Conservation (phyloP, 1,140 invertebrate species). For the Leucophenga varia region DNA sequence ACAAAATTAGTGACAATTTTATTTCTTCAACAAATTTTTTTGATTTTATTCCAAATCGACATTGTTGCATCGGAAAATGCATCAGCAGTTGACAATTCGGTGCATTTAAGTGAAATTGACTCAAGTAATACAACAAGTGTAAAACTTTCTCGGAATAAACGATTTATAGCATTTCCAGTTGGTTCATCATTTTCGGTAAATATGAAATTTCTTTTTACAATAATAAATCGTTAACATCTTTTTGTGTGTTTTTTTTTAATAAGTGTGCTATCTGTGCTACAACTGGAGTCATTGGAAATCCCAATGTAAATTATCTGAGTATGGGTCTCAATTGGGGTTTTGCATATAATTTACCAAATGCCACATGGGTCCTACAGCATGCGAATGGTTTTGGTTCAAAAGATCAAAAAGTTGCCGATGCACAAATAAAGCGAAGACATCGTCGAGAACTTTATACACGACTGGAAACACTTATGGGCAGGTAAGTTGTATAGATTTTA, state of each 20-base stretch:
- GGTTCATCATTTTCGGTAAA: constrained; percentile 56
- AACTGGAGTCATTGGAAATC: constrained; percentile 50
- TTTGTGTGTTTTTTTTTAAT: constrained; percentile 7
- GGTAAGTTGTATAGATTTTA: too few relatives aligned
- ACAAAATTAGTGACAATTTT: not conserved
- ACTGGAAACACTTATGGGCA: constrained; percentile 68
- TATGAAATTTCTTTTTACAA: constrained; percentile 9
- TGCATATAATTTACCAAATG: constrained; percentile 72
- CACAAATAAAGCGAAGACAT: constrained; percentile 62
- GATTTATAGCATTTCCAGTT: constrained; percentile 55
- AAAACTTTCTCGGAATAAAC: constrained; percentile 45
- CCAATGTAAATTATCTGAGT: constrained; percentile 44
- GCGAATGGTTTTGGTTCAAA: constrained; percentile 34
- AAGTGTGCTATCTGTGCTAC: constrained; percentile 48
- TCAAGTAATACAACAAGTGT: constrained; percentile 16
- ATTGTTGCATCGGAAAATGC: not conserved
- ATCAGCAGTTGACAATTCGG: not conserved
- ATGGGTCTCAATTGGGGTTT: constrained; percentile 69
- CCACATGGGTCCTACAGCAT: constrained; percentile 64
- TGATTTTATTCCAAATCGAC: too few relatives aligned
- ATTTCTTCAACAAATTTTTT: not conserved
- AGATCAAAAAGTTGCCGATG: constrained; percentile 29
- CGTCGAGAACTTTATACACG: constrained; percentile 70
- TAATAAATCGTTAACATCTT: constrained; percentile 18
- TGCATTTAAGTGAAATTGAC: too few relatives aligned